phyloP scores from a whole-genome alignment of 1,140 invertebrate species.

The Drosophila trapezifrons region DNA sequence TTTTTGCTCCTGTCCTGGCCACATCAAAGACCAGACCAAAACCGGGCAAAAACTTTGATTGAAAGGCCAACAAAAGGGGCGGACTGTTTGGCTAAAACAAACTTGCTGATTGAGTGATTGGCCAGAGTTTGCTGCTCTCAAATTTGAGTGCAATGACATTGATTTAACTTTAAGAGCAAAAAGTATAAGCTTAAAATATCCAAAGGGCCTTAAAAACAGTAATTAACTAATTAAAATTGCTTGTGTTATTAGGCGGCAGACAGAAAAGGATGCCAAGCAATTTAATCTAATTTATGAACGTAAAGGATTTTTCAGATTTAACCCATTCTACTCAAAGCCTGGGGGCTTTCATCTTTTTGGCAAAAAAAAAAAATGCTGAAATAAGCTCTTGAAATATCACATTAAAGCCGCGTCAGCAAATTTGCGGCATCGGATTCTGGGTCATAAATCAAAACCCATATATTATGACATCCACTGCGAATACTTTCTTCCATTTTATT shows the following conservation, averaged over 20 bases:
- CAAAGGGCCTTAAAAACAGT: background rate
- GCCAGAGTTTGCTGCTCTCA: background rate
- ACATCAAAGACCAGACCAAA: constrained; percentile 36
- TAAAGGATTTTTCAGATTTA: constrained; percentile 24
- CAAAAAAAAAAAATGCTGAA: constrained; percentile 12
- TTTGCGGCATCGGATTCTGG: constrained; percentile 25
- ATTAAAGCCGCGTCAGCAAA: constrained; percentile 56
- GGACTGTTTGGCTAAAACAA: constrained; percentile 20
- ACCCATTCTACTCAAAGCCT: constrained; percentile 8
- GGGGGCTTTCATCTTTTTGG: background rate
- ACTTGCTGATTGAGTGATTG: constrained; percentile 37
- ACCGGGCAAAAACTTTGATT: constrained; percentile 28
- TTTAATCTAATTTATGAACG: constrained; percentile 32
- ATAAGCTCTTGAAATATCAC: constrained; percentile 39
- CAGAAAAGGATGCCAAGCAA: background rate
- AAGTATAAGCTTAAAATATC: constrained; percentile 1
- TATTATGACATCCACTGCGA: constrained; percentile 55
- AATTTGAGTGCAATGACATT: constrained; percentile 15
- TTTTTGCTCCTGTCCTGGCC: constrained; percentile 22
- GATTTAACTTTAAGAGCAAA: background rate
- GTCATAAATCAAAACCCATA: constrained; percentile 64
- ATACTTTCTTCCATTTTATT: constrained; percentile 39
- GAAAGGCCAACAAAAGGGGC: constrained; percentile 14
- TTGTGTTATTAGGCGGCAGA: background rate
- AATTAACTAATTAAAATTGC: constrained; percentile 35